A percentile compares a stretch with the other conserved stretches of the same genome.
phyloP scores from a whole-genome alignment of 1,140 invertebrate genomes.

The Drosophila varians region DNA sequence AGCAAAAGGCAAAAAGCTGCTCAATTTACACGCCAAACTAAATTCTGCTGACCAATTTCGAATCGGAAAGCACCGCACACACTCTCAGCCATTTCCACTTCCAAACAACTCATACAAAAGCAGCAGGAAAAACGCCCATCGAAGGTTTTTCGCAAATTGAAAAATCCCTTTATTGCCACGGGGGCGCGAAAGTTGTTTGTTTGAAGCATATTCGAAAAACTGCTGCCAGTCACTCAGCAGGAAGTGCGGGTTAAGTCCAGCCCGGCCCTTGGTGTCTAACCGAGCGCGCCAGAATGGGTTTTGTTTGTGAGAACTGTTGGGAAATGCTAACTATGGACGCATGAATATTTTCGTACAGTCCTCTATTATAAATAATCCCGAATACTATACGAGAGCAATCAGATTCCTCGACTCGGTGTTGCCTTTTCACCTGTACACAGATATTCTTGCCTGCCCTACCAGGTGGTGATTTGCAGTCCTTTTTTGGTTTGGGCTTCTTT shows the following conservation, averaged over 20 bases:
- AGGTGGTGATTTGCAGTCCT: slow-evolving; percentile 3
- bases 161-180: slow-evolving; percentile 35
- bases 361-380: background rate
- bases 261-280: too few relatives aligned
- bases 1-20: slow-evolving; percentile 26
- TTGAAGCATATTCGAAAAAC: slow-evolving; percentile 12
- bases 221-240: background rate
- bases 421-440: slow-evolving; percentile 12
- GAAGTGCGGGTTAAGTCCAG: too few relatives aligned
- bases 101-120: slow-evolving; percentile 3
- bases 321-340: too few relatives aligned
- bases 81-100: background rate
- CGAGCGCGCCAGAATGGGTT: background rate
- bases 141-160: slow-evolving; percentile 33
- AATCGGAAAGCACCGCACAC: slow-evolving; percentile 3
- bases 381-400: background rate
- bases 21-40: slow-evolving; percentile 23
- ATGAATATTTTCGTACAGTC: background rate
- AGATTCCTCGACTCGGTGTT: background rate
- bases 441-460: slow-evolving; percentile 12
- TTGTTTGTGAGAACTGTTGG: background rate
- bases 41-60: slow-evolving; percentile 53
- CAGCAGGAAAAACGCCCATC: background rate
- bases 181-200: slow-evolving; percentile 23
- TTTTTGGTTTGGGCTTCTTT: background rate